Conservation (phyloP, 2,888 invertebrate genomes). For the Diploptera punctata region DNA sequence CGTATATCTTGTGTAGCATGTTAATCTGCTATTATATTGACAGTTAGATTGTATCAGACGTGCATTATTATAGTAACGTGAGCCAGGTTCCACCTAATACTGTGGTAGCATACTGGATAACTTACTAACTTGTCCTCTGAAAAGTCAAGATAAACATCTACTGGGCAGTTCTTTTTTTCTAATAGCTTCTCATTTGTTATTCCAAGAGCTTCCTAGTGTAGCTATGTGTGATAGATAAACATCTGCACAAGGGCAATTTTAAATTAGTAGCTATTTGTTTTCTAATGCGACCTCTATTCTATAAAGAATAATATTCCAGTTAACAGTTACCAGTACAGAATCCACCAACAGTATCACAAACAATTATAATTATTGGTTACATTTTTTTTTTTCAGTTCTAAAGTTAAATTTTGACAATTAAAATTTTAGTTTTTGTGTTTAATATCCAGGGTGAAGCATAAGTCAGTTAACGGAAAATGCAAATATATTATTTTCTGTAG, state of each 20-base stretch:
- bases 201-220: conserved; percentile 15
- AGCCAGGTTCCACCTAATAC: not conserved
- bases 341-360: too few relatives aligned
- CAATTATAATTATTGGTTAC: too few relatives aligned
- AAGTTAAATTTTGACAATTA: too few relatives aligned
- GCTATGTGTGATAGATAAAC: conserved; percentile 27
- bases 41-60: too few relatives aligned
- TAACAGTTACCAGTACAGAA: not conserved
- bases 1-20: too few relatives aligned
- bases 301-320: conserved; percentile 17
- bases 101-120: not conserved
- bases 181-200: conserved; percentile 19
- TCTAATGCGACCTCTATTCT: conserved; percentile 23
- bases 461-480: too few relatives aligned
- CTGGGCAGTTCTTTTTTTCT: conserved; percentile 17
- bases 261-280: conserved; percentile 33
- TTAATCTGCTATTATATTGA: too few relatives aligned
- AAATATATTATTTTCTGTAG: too few relatives aligned
- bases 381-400: too few relatives aligned
- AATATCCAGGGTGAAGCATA: too few relatives aligned
- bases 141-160: conserved; percentile 21
- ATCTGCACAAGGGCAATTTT: conserved; percentile 27
- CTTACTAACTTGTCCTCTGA: conserved; percentile 24
- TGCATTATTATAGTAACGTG: too few relatives aligned
- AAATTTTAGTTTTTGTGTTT: too few relatives aligned